phyloP scores from a whole-genome alignment of 2,888 invertebrate species.

The Hermodice carunculata region DNA sequence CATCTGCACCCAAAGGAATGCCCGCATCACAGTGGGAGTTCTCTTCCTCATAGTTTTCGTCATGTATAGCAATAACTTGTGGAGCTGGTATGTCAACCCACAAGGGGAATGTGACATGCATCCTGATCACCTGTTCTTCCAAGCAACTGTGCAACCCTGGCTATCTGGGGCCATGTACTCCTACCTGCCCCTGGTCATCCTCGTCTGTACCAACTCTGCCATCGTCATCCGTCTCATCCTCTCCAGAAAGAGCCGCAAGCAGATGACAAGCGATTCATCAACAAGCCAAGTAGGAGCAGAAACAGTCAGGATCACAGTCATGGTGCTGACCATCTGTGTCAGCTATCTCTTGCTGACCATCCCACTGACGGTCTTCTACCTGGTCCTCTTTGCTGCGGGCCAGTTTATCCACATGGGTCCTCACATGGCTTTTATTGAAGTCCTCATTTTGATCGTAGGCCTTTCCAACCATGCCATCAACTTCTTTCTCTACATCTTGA shows the following conservation, averaged over 20 bases:
- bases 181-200: constrained; percentile 21
- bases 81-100: constrained; percentile 3
- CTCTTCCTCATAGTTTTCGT: constrained; percentile 1
- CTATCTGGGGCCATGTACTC: constrained; percentile 24
- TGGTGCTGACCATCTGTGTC: constrained; percentile 21
- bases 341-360: constrained; percentile 27
- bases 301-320: constrained; percentile 22
- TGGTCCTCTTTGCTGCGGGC: constrained; percentile 17
- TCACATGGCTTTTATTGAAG: constrained; percentile 19
- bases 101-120: not conserved
- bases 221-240: constrained; percentile 18
- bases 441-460: constrained; percentile 24
- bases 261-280: constrained; percentile 12
- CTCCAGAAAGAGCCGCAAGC: not conserved
- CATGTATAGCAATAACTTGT: constrained; percentile 23
- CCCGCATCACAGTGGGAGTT: not conserved
- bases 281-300: too few relatives aligned
- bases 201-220: constrained; percentile 14
- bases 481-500: constrained; percentile 35
- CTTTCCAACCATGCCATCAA: constrained; percentile 27
- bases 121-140: constrained; percentile 6
- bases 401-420: constrained; percentile 19
- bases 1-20: constrained; percentile 10
- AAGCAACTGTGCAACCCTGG: constrained; percentile 23
- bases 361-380: constrained; percentile 28